Conservation (phyloP, 2,113 vertebrate species). For the Scophthalmus maximus region DNA sequence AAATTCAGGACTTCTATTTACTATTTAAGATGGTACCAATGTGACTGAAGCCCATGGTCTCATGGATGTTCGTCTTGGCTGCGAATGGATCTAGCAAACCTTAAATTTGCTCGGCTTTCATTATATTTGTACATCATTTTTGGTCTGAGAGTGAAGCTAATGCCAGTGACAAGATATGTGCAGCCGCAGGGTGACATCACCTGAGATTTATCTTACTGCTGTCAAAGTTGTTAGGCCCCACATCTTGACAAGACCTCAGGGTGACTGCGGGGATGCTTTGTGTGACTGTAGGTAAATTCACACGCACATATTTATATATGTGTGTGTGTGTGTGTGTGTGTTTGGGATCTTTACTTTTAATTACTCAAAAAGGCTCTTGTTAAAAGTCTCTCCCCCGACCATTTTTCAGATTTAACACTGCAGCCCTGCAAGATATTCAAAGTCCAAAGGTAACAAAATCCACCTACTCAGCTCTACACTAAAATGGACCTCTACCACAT, state of each 20-base stretch:
- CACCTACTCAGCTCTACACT: no score
- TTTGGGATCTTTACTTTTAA: no score
- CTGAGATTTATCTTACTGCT: conserved; percentile 47
- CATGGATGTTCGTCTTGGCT: background rate
- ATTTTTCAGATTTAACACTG: no score
- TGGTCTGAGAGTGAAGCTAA: conserved; percentile 52
- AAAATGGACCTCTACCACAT: no score
- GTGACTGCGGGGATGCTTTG: conserved; percentile 15
- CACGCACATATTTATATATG: background rate
- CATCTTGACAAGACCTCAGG: conserved; percentile 49
- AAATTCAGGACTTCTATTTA: no score
- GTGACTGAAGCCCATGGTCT: background rate
- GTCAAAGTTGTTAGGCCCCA: conserved; percentile 35
- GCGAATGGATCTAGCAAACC: conserved; percentile 14
- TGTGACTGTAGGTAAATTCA: background rate
- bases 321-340: background rate
- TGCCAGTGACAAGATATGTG: conserved; percentile 50
- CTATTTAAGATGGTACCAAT: background rate
- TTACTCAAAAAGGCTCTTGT: background rate
- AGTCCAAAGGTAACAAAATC: no score
- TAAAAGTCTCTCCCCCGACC: no score
- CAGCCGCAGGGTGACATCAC: conserved; percentile 61
- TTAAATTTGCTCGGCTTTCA: background rate
- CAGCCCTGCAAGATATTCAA: no score
- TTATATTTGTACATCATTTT: background rate